Base-by-base conservation (phyloP, 2,888 invertebrate genomes). In the Boloria euphrosyne region DNA sequence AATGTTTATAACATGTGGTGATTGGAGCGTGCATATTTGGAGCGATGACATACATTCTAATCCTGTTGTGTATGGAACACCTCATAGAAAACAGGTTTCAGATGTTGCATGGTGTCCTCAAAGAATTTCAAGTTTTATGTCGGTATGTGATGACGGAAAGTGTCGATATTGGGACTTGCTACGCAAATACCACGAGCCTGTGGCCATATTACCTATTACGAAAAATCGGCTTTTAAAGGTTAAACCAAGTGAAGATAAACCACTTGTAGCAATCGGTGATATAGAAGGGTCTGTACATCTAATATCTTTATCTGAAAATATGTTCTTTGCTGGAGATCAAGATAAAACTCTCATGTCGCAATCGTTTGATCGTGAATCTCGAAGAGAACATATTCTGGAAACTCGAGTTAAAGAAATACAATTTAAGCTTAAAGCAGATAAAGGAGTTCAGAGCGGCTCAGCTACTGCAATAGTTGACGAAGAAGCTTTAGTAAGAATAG, bases 311-410 rank as follows among this genome's bases (percentile, higher is more conserved):
- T 95, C 96, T 0, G 94, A 95, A 57, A 94, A 93, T 69, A 93
- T 96, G 78, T 93, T 93, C 14, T 82, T 87, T 53, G 93, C 95
- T 70, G 93, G 94, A 22, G 94, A 94, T 71, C 94, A 94, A 74
- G 96, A 96, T 78, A 96, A 96, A 76, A 90, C 93, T 14, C 78
- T 95, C 2, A 90, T 96, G 74, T 74, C 81, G 5, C 80, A 97
- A 95, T 95, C 95, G 91, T 94, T 97, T 79, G 97, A 97, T 71
- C 93, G 97, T 57, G 97, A 98, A 88, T 95, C 95, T 62, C 94
- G 95, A 58, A 93, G 98, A 62, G 98, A 98, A 81, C 97, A 96
- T 85, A 97, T 98, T 70, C 90, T 98, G 69, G 97, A 98, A 82
- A 95, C 96, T 0, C 94, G 97, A 76, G 95, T 96, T 68, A 94